These are phyloP conservation scores for Halichoerus grypus DNA, from an alignment of 2,113 vertebrate genomes.

Conservation along the genomic window DNA sequence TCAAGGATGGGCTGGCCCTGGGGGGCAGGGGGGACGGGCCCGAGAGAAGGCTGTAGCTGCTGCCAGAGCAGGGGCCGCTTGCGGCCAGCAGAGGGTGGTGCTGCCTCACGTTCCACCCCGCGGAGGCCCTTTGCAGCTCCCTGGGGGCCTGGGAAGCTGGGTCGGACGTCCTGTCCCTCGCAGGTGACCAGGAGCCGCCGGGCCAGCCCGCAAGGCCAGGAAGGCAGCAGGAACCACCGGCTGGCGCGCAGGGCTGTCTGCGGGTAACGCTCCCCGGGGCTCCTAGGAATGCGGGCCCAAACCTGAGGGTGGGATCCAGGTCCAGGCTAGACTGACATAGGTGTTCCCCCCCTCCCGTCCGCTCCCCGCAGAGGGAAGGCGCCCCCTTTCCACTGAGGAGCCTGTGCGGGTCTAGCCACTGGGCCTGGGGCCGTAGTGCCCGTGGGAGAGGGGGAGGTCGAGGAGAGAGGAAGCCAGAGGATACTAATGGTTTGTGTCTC, in stretches of 20 bases:
- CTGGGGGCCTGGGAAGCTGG: neutral
- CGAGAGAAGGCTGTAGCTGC: too few species aligned
- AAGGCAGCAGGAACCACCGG: neutral
- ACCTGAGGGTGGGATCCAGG: neutral
- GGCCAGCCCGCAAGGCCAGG: neutral
- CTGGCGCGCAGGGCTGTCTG: neutral
- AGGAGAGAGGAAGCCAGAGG: neutral
- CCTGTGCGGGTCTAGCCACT: neutral
- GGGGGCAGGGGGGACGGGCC: too few species aligned
- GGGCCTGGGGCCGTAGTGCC: neutral
- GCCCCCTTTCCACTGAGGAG: neutral
- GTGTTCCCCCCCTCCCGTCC: accelerated
- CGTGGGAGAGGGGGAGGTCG: neutral
- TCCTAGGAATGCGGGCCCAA: neutral
- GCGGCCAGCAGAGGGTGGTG: conserved; percentile 40
- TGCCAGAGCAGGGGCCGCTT: neutral
- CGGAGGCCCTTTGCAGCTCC: neutral
- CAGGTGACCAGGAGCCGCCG: neutral
- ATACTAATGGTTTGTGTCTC: neutral
- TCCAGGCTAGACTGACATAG: neutral
- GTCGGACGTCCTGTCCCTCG: neutral
- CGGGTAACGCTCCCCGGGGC: neutral
- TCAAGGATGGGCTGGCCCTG: neutral
- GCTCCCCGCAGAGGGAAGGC: accelerated
- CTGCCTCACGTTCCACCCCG: neutral